Base-by-base conservation (phyloP, 2,888 invertebrate genomes). In the Coecobrya sp. region DNA sequence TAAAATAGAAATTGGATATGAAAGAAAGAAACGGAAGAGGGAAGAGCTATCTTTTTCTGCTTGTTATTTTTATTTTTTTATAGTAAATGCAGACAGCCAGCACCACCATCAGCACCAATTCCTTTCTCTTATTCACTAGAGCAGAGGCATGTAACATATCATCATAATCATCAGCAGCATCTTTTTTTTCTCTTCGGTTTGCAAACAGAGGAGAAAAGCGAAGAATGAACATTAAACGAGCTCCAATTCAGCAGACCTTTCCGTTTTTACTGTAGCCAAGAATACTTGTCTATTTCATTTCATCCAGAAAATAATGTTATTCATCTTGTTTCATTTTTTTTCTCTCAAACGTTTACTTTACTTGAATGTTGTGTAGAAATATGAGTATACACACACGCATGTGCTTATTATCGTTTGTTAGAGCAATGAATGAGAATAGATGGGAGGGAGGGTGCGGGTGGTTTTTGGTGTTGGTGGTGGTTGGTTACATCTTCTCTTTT, bases 1-100 rank as follows among this genome's bases (percentile, higher is more conserved):
- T 82, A 93, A 90, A 86, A 85, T 73, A 62, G 87, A 84, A 93
- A 87, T 90, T 86, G 90, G 84, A 79, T 89, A 89, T 25, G 68
- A 65, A 76, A 52, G 52, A 79, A 55, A 79, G 52, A 19, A 52
- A 27, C n/a, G n/a, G n/a, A 52, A 52, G 27, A 49, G 25, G 13
- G 16, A 68, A 27, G 30, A 5, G 45, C 16, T 70, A 42, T 70
- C 52, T 27, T 27, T 42, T 22, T 49, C 45, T 68, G 49, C 49
- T 76, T 49, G 22, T 55, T 79, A 79, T 79, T 25, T 36, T 3
- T 70, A 5, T 49, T 25, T 76, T 10, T 30, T n/a, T 52, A 27
- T 52, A 79, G 79, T 27, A 79, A 52, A 55, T 13, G 42, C 76
- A 52, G 49, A 55, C 79, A 79, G 52, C 25, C 11, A 25, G 19